These are phyloP conservation scores for Silurus asotus DNA, from an alignment of 2,113 vertebrate genomes.

Conservation along the genomic window DNA sequence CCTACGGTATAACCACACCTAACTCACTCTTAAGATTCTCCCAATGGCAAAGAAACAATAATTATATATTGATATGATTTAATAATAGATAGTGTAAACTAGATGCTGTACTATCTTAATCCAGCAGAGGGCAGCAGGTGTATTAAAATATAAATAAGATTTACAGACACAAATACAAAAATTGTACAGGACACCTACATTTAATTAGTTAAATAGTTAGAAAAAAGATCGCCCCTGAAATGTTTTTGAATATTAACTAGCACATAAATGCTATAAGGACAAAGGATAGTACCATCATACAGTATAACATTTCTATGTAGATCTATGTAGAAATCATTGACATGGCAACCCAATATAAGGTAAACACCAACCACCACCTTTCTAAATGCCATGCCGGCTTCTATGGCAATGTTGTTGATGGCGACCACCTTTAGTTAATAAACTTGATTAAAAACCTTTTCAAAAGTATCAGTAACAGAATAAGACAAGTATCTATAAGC, in stretches of 20 bases:
- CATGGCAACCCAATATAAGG: background rate
- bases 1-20: background rate
- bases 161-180: too few relatives aligned
- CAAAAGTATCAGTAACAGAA: too few relatives aligned
- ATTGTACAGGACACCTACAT: too few relatives aligned
- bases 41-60: background rate
- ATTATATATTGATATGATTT: background rate
- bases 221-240: background rate
- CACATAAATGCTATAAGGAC: too few relatives aligned
- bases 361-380: background rate
- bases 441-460: too few relatives aligned
- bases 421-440: too few relatives aligned
- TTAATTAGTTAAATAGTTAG: background rate
- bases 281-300: too few relatives aligned
- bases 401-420: too few relatives aligned
- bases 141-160: background rate
- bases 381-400: too few relatives aligned
- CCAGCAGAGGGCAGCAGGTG: constrained; percentile 51
- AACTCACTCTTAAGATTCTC: background rate
- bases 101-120: background rate
- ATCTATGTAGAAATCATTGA: background rate
- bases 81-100: background rate
- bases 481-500: too few relatives aligned
- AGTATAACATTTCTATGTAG: background rate
- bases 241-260: too few relatives aligned